phyloP scores from a whole-genome alignment of 2,888 invertebrate genomes.

The Apamea sordens region DNA sequence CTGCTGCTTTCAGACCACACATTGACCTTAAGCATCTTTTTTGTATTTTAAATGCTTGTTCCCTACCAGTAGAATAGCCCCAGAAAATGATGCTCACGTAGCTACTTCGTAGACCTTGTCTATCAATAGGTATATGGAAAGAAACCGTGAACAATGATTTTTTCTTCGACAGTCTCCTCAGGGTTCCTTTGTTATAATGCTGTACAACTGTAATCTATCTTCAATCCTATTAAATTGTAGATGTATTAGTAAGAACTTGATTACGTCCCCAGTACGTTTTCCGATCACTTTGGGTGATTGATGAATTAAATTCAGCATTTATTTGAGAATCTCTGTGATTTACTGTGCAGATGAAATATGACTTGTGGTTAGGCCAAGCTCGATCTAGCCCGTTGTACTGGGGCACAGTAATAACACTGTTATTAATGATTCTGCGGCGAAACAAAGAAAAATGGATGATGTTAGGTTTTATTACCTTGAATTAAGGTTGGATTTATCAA shows the following conservation, averaged over 20 bases:
- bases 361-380: background rate
- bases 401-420: constrained; percentile 1
- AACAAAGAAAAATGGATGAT: constrained; percentile 12
- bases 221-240: constrained; percentile 11
- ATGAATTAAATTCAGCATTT: constrained; percentile 43
- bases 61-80: too few relatives aligned
- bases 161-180: constrained; percentile 29
- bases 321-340: constrained; percentile 39
- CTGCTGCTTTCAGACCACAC: too few relatives aligned
- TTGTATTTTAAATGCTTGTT: too few relatives aligned
- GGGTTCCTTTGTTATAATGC: constrained; percentile 30
- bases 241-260: constrained; percentile 33
- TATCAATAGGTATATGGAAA: constrained; percentile 29
- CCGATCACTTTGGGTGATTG: constrained; percentile 42
- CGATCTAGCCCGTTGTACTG: constrained; percentile 1
- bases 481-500: background rate
- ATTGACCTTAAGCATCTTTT: too few relatives aligned
- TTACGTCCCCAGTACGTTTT: constrained; percentile 29
- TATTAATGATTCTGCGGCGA: constrained; percentile 38
- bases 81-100: too few relatives aligned
- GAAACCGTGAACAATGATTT: constrained; percentile 42
- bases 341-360: constrained; percentile 42
- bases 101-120: constrained; percentile 37
- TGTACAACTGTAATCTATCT: constrained; percentile 44
- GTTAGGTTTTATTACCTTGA: background rate